Evolutionary conservation across 2,113 vertebrate species (phyloP), one percentile per base, ranked within the genome.

Genomic region (Phalacrocorax brasilianus): DNA sequence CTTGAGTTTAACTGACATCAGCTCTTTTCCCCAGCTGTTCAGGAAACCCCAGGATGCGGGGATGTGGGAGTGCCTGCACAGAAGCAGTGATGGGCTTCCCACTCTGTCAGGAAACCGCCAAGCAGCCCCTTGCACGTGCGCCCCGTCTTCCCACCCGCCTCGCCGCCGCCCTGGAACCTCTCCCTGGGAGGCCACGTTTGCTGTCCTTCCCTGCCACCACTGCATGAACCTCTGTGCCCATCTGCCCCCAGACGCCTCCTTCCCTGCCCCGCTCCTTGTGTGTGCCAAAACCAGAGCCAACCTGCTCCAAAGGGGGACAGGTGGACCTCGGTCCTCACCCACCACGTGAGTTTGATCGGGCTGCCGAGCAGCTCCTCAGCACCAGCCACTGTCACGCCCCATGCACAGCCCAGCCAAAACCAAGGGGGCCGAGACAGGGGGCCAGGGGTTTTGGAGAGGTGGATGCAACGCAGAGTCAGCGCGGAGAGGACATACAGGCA

Each of bases 291-390:
- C 33, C 35, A 35, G 35, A 65, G 68, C 50, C 30, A 27, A 21
- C 22, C 18, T 0, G 2, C 16, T 11, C 42, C 1, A 0, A 6
- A 19, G 2, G 1, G 26, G 14, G 12, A 68, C 20, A n/a, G 12
- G 21, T 15, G 38, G 50, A 59, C 65, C 59, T 59, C 6, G 4
- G 52, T 35, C 45, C 58, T 61, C 52, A 32, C 12, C 23, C 26
- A 11, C 33, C 14, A 2, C 0, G 1, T 24, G 58, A 14, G 22
- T 49, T 12, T 52, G 56, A 63, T 11, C 49, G 12, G 28, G 28
- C 38, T 40, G 40, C 28, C 1, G 12, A 74, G 30, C 13, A 22
- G 28, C 42, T 35, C 21, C 45, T 19, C 7, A 9, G 40, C 38
- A 27, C 40, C 61, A 33, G 35, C 42, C 1, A 1, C 62, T 4